These are phyloP conservation scores for Fragariocoptes setiger DNA, from an alignment of 1,140 invertebrate genomes.

Conservation along the genomic window DNA sequence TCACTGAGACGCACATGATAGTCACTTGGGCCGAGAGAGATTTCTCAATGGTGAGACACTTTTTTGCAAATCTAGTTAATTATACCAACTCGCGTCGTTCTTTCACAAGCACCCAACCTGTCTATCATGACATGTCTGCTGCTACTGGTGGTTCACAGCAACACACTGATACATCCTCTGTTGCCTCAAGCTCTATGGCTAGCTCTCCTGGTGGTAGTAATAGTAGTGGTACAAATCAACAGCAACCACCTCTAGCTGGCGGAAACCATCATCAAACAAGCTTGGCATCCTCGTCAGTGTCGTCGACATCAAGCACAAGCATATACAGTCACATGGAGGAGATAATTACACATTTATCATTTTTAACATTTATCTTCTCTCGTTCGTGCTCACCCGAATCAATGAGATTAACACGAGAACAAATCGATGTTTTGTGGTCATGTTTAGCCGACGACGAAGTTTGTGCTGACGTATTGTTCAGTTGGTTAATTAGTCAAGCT, in stretches of 20 bases:
- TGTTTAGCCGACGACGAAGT: constrained; percentile 48
- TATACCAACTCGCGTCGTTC: constrained; percentile 16
- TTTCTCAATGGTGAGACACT: constrained; percentile 60
- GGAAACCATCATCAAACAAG: neutral
- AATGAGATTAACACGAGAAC: constrained; percentile 47
- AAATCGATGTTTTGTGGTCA: constrained; percentile 60
- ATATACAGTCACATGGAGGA: constrained; percentile 51
- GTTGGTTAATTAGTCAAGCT: constrained; percentile 58
- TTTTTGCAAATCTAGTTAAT: constrained; percentile 39
- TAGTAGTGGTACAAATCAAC: neutral
- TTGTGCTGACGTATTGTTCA: constrained; percentile 60
- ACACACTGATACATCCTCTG: too few relatives aligned
- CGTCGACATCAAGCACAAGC: too few relatives aligned
- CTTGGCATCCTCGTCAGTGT: too few relatives aligned
- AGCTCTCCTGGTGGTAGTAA: too few relatives aligned
- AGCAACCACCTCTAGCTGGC: neutral
- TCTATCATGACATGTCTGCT: neutral
- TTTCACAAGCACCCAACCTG: too few relatives aligned
- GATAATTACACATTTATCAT: constrained; percentile 57
- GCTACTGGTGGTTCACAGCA: too few relatives aligned
- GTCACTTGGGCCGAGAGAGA: constrained; percentile 49
- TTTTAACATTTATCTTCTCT: constrained; percentile 68
- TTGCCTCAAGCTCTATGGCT: too few relatives aligned
- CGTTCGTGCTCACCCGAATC: constrained; percentile 50
- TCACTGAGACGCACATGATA: constrained; percentile 18